Evolutionary conservation across 1,140 invertebrate genomes (phyloP), one percentile per base, ranked within the genome.

Genomic region (Pseudomyrmex dendroicus): DNA sequence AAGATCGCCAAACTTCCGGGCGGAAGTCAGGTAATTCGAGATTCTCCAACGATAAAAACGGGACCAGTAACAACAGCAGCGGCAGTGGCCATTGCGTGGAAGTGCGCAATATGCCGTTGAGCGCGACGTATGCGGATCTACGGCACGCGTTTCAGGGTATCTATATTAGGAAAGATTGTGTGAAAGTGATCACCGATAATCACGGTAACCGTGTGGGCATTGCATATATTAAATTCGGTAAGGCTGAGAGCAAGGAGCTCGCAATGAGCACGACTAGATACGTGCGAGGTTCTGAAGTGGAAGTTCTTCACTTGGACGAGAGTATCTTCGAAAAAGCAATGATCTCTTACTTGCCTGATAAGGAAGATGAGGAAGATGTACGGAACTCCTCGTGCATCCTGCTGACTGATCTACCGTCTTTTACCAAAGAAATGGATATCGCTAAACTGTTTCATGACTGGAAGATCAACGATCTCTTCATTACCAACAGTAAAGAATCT

Each of bases 171-270:
- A 97, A 97, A 83, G 96, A 97, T 89, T 97, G 98, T 3, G 96
- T 99, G 48, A 98, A 98, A 93, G 95, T 99, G 86, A 96, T 98
- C 9, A 97, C 97, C 90, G 97, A 98, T 86, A 95, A 96, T 13
- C 95, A 96, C 84, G 98, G 98, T 0, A 96, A 96, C 44, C 95
- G 97, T 10, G 97, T 96, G 0, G 98, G 98, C 1, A 96, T 97
- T 25, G 97, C 96, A 10, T 98, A 96, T 90, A 95, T 99, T 1
- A 96, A 96, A 86, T 98, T 99, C 91, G 95, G 94, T 5, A 95
- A 96, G 80, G 91, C 94, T 0, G 96, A 95, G 20, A 96, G 96
- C 57, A 97, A 97, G 73, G 95, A 96, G 46, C 95, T 96, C 61
- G 97, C 97, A 0, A 89, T 98, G 5, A 93, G 92, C n/a, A 89